Evolutionary conservation across 2,888 invertebrate genomes (phyloP).

Genomic region (Melanchra persicariae): DNA sequence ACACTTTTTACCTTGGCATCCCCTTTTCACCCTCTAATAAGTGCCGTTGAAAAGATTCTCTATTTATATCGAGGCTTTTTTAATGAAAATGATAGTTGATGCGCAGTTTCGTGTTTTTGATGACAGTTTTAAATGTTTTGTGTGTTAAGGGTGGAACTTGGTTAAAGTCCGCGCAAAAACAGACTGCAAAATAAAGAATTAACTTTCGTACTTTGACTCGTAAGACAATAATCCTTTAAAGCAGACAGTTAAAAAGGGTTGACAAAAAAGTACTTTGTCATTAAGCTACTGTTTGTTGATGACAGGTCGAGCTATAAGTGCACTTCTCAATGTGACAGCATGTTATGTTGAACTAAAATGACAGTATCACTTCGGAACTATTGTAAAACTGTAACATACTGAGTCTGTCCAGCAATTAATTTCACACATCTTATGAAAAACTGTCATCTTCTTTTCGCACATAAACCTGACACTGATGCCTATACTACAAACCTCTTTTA

Average conservation of each 20-base stretch:
- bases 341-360: background rate
- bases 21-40: constrained; percentile 84
- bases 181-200: background rate
- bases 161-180: background rate
- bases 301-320: constrained; percentile 1
- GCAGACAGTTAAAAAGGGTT: constrained; percentile 23
- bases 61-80: constrained; percentile 77
- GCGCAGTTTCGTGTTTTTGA: constrained; percentile 66
- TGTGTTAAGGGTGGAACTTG: background rate
- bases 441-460: background rate
- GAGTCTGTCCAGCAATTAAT: background rate
- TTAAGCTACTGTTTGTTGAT: constrained; percentile 12
- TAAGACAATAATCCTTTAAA: constrained; percentile 36
- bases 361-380: background rate
- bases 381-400: background rate
- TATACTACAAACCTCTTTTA: constrained; percentile 6
- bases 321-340: background rate
- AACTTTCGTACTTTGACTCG: constrained; percentile 12
- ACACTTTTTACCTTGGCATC: constrained; percentile 88
- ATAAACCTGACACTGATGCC: constrained; percentile 4
- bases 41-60: constrained; percentile 84
- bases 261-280: constrained; percentile 28
- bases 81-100: constrained; percentile 73
- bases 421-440: background rate
- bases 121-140: constrained; percentile 50